A percentile compares a stretch with the other conserved stretches of the same genome.
These are phyloP conservation scores for Tor tambroides DNA, from an alignment of 2,113 vertebrate genomes.

Conservation along the genomic window DNA sequence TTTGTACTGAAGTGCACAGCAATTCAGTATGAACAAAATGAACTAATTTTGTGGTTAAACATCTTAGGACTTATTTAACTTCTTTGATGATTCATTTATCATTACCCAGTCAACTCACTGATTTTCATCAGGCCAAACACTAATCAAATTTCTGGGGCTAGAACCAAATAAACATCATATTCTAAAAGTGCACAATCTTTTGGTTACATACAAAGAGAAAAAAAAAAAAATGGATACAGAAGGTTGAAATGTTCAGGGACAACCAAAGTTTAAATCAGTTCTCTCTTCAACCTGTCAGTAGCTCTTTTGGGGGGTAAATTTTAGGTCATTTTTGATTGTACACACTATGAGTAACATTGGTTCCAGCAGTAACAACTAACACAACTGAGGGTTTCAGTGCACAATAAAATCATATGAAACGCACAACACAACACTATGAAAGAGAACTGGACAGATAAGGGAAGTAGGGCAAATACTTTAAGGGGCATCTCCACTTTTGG, in stretches of 20 bases:
- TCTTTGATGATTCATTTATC: background rate
- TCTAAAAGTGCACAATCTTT: background rate
- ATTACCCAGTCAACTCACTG: background rate
- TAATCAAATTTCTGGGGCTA: background rate
- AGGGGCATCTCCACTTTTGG: background rate
- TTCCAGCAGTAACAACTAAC: background rate
- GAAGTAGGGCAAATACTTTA: background rate
- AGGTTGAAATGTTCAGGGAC: background rate
- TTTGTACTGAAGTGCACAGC: conserved; percentile 7
- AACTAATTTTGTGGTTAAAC: background rate
- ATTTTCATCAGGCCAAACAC: background rate
- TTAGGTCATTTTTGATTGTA: background rate
- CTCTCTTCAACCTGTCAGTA: background rate
- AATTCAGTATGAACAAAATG: background rate
- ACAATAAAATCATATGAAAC: background rate
- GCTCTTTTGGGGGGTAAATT: background rate
- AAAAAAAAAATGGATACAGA: background rate
- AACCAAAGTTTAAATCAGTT: background rate
- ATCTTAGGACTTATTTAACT: background rate
- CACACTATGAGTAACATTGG: background rate
- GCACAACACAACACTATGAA: background rate
- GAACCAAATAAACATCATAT: background rate
- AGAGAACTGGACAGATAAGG: background rate
- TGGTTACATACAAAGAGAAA: background rate
- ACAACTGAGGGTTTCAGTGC: conserved; percentile 1